Base-by-base conservation (phyloP, 2,113 vertebrate species). In the Paralichthys olivaceus region DNA sequence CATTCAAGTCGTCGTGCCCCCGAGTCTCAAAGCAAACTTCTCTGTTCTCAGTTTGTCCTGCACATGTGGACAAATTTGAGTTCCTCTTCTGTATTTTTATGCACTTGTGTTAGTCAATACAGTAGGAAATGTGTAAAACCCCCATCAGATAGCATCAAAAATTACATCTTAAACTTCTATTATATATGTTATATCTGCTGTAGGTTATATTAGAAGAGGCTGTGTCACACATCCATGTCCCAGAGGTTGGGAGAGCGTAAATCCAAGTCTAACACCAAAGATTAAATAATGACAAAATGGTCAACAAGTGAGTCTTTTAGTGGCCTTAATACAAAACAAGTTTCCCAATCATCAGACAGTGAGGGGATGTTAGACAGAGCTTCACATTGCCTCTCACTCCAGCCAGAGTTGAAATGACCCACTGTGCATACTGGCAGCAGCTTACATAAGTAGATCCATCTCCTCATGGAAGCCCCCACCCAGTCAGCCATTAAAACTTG, bases 401-500 rank as follows among this genome's bases (percentile, higher is more conserved):
- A 20, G 77, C 74, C 40, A 2, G 20, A 55, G 56, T 75, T 59
- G 54, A 63, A 62, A 67, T 68, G 80, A 77, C 47, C 73, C 59
- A 58, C 2, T 3, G 62, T 77, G 65, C 28, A 25, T 22, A 15
- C 69, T 3, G 13, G 23, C 58, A 58, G 34, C 69, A 54, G 73
- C 75, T 89, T 86, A 79, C 69, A 47, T 76, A 83, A 80, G 61
- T 4, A 62, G 17, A 82, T 43, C 75, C 4, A 80, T 64, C 81
- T 88, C 85, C 78, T 79, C 66, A 53, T 22, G 7, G 54, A 69
- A 34, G 7, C 72, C 11, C 70, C 55, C 71, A 69, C 34, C 51
- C 8, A 0, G 20, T 1, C 54, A 73, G 34, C 9, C 2, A 37
- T 7, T 20, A 43, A 57, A 57, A 72, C 60, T 29, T 22, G n/a